phyloP scores from a whole-genome alignment of 1,140 invertebrate genomes.

The Cydia strobilella region DNA sequence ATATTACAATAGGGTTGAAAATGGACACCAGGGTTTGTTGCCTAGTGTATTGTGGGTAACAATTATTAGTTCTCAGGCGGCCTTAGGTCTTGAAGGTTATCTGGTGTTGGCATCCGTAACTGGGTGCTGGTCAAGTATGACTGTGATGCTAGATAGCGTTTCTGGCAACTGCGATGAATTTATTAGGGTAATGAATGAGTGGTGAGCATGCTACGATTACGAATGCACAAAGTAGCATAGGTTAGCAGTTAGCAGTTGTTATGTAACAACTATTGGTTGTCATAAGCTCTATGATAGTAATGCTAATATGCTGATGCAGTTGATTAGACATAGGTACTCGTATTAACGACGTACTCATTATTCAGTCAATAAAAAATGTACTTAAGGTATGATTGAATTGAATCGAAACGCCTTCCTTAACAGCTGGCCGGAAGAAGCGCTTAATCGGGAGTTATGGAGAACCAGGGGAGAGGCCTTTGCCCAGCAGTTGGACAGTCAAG shows the following conservation, averaged over 20 bases:
- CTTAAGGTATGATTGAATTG: too few species aligned
- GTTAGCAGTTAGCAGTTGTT: neutral
- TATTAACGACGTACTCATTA: too few species aligned
- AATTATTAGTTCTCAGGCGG: neutral
- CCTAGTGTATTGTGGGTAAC: neutral
- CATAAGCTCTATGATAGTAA: neutral
- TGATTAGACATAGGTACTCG: too few species aligned
- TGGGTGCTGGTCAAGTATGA: conserved; percentile 5
- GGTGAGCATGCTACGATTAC: neutral
- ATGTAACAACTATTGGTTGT: neutral
- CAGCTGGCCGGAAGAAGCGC: too few species aligned
- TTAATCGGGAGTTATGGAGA: too few species aligned
- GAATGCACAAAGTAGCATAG: neutral
- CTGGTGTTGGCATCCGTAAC: conserved; percentile 14
- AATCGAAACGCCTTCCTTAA: too few species aligned
- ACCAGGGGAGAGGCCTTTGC: too few species aligned
- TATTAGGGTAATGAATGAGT: neutral
- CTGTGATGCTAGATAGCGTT: neutral
- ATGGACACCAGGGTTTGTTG: neutral
- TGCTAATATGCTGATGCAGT: neutral
- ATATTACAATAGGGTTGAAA: neutral
- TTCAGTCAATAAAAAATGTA: too few species aligned
- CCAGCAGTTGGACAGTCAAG: too few species aligned
- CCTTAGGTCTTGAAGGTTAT: neutral
- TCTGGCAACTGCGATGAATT: conserved; percentile 1